A percentile compares a stretch with the other conserved stretches of the same genome.
Evolutionary conservation across 2,113 vertebrate species (phyloP).

Genomic region (Scatophagus argus): DNA sequence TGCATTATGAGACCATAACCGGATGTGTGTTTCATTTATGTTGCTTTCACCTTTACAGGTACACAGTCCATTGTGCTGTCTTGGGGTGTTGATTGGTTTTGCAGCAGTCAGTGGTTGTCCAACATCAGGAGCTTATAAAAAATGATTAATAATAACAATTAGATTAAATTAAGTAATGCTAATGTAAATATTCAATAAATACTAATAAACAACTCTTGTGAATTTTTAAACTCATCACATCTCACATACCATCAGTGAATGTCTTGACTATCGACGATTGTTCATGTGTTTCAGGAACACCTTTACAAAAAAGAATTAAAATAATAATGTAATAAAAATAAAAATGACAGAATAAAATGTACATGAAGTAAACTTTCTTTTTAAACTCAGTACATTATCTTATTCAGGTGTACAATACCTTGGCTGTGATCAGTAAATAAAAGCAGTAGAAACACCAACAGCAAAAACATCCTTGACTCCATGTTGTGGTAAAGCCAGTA

Average conservation of each 20-base stretch:
- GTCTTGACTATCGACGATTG: not conserved
- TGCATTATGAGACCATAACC: rapidly evolving
- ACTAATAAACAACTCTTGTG: not conserved
- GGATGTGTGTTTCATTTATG: not conserved
- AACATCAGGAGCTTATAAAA: constrained; percentile 11
- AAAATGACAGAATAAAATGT: not conserved
- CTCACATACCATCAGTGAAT: constrained; percentile 27
- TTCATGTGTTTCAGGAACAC: constrained; percentile 15
- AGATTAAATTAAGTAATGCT: not conserved
- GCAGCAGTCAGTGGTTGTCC: not conserved
- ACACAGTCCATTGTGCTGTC: constrained; percentile 10
- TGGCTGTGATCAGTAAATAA: constrained; percentile 48
- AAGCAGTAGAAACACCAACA: constrained; percentile 44
- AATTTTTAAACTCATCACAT: constrained; percentile 5
- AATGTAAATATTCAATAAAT: not conserved
- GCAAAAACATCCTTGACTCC: constrained; percentile 48
- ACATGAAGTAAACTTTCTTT: not conserved
- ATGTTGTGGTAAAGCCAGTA: constrained; percentile 43
- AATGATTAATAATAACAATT: not conserved
- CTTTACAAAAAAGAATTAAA: constrained; percentile 30
- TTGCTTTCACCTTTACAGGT: constrained; percentile 55
- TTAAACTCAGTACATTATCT: not conserved
- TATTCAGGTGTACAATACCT: constrained; percentile 59
- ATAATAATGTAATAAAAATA: too few relatives aligned
- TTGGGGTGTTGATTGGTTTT: not conserved